Evolutionary conservation across 1,140 invertebrate genomes (phyloP).

Genomic region (Bradysia coprophila): DNA sequence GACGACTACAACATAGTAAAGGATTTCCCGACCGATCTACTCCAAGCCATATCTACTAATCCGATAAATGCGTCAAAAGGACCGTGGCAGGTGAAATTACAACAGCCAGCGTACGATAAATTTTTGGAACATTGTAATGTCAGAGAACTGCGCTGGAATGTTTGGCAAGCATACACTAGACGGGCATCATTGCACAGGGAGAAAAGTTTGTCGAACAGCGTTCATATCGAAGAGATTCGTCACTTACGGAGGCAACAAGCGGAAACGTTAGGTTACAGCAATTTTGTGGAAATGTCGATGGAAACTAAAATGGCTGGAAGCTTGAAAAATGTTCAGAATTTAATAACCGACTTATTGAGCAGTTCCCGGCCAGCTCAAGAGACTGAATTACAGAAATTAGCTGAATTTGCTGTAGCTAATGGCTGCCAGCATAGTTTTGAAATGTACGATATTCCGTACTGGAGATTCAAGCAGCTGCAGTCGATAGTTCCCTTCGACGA

Average conservation of each 20-base stretch:
- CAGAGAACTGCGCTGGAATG: constrained; percentile 52
- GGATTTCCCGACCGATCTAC: constrained; percentile 53
- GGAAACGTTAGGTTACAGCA: constrained; percentile 55
- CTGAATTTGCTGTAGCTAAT: constrained; percentile 51
- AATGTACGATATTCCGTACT: constrained; percentile 76
- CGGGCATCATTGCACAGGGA: constrained; percentile 46
- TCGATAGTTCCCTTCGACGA: constrained; percentile 48
- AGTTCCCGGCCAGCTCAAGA: constrained; percentile 51
- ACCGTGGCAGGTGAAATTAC: constrained; percentile 61
- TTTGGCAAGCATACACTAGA: constrained; percentile 57
- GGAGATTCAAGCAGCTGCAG: constrained; percentile 51
- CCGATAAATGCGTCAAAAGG: constrained; percentile 36
- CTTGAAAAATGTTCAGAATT: constrained; percentile 54
- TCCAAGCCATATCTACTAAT: constrained; percentile 45
- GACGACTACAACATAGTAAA: constrained; percentile 39
- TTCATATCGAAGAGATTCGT: constrained; percentile 60
- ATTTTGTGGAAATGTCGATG: constrained; percentile 74
- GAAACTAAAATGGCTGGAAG: constrained; percentile 84
- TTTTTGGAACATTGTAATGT: constrained; percentile 73
- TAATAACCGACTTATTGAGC: constrained; percentile 47
- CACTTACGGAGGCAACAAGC: constrained; percentile 47
- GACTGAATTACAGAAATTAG: constrained; percentile 50
- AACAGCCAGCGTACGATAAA: constrained; percentile 45
- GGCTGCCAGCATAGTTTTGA: constrained; percentile 52
- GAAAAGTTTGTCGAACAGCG: constrained; percentile 46